Evolutionary conservation across 2,888 invertebrate genomes (phyloP), one percentile per base, ranked within the genome.

Genomic region (Macrosiphum euphorbiae): DNA sequence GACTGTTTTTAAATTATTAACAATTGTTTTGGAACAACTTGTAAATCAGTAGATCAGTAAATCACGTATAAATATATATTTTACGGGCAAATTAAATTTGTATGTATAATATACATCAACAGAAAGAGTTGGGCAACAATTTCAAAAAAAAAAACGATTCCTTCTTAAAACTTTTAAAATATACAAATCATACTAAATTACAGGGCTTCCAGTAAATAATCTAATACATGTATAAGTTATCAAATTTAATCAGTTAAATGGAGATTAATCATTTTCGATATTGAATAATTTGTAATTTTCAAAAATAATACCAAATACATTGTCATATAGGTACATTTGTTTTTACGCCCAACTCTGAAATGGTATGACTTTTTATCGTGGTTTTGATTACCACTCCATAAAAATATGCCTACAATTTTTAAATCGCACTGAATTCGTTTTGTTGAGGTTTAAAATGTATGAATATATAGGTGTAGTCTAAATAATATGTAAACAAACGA

Each of bases 371-470:
- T 92, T 92, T 88, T 67, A 88, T 88, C n/a, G 47, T 50, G 87
- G 52, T 92, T 88, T 67, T 26, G 41, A 88, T 24, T 41, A 87
- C n/a, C 89, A 50, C 28, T 61, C 10, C 50, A 86, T 92, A 35
- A 94, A 47, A 85, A 61, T 41, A 61, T 90, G 89, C 85, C 84
- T 55, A 84, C 44, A n/a, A 86, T 90, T 85, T 90, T 94, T 90
- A 90, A 90, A 90, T 90, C 86, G 67, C 90, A 94, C 52, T 67
- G 86, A 85, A 93, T 90, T 94, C n/a, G 90, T 90, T 90, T 90
- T 90, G 94, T 90, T 44, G 84, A 94, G 67, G 13, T 90, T 94
- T 67, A n/a, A 89, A 89, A 89, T 67, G 67, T 94, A 90, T 67
- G 85, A 94, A 85, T 35, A 52, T 84, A 88, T 55, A 89, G 55